phyloP scores from a whole-genome alignment of 2,113 vertebrate species.

The Cyanoderma ruficeps region DNA sequence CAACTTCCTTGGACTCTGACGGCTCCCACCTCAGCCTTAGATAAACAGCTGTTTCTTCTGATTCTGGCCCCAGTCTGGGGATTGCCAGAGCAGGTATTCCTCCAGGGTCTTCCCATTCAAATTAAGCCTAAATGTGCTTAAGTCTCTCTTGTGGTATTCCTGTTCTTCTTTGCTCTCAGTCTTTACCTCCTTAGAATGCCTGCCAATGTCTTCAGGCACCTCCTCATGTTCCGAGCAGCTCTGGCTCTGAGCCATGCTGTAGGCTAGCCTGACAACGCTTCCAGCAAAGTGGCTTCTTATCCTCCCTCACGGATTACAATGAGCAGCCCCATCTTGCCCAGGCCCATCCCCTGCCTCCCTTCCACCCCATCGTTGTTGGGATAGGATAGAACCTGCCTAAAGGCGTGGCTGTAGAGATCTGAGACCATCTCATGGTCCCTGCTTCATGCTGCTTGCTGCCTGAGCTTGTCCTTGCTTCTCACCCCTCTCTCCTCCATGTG shows the following conservation, averaged over 20 bases:
- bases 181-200: constrained; percentile 25
- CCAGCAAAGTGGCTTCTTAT: background rate
- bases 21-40: background rate
- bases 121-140: constrained; percentile 27
- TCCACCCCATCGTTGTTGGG: fast-evolving
- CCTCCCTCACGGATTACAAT: background rate
- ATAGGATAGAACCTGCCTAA: background rate
- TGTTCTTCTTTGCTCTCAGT: constrained; percentile 17
- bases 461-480: background rate
- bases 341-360: background rate
- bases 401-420: background rate
- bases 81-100: constrained; percentile 33
- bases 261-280: constrained; percentile 1
- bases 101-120: constrained; percentile 27
- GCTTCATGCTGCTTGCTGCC: background rate
- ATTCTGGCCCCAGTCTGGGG: background rate
- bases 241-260: constrained; percentile 34
- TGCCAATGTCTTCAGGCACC: constrained; percentile 45
- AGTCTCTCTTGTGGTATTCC: background rate
- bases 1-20: background rate
- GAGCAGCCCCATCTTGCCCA: fast-evolving
- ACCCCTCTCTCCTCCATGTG: background rate
- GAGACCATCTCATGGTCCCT: background rate
- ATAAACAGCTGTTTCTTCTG: constrained; percentile 37
- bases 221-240: background rate